These are phyloP conservation scores for Steinernema hermaphroditum DNA, from an alignment of 2,888 invertebrate species.

Conservation along the genomic window DNA sequence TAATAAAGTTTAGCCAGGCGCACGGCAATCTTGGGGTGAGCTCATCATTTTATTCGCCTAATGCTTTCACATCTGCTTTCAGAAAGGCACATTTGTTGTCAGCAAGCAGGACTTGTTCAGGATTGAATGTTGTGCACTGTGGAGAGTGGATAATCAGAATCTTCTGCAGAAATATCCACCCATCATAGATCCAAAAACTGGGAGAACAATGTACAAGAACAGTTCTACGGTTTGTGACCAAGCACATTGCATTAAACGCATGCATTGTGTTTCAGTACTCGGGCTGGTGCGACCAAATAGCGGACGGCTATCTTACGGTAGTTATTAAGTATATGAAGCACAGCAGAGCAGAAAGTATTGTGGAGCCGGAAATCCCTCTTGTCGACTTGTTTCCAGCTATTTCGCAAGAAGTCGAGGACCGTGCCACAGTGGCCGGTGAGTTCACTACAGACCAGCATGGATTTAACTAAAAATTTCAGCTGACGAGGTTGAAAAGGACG, in stretches of 20 bases:
- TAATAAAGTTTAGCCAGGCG: constrained; percentile 25
- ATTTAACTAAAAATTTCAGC: not conserved
- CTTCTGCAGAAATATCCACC: constrained; percentile 64
- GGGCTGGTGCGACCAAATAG: constrained; percentile 65
- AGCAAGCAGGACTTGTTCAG: constrained; percentile 58
- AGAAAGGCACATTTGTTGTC: constrained; percentile 65
- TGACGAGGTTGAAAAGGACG: not conserved
- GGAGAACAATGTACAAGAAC: constrained; percentile 35
- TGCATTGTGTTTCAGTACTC: constrained; percentile 61
- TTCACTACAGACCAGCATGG: not conserved
- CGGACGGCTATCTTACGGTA: constrained; percentile 55
- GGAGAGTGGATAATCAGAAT: constrained; percentile 66
- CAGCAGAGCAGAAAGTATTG: constrained; percentile 54
- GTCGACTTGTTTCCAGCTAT: constrained; percentile 59
- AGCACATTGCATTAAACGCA: no score
- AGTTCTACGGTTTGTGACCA: constrained; percentile 36
- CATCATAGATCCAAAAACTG: constrained; percentile 35
- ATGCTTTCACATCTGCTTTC: no score
- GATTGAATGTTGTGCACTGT: constrained; percentile 58
- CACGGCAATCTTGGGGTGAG: not conserved
- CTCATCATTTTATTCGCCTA: no score
- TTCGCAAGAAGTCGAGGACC: constrained; percentile 18
- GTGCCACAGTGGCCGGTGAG: not conserved
- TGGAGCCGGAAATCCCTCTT: constrained; percentile 57
- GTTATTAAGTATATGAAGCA: constrained; percentile 44